A percentile compares a stretch with the other conserved stretches of the same genome.
phyloP scores from a whole-genome alignment of 2,113 vertebrate genomes.

The Epinephelus cyanopodus region DNA sequence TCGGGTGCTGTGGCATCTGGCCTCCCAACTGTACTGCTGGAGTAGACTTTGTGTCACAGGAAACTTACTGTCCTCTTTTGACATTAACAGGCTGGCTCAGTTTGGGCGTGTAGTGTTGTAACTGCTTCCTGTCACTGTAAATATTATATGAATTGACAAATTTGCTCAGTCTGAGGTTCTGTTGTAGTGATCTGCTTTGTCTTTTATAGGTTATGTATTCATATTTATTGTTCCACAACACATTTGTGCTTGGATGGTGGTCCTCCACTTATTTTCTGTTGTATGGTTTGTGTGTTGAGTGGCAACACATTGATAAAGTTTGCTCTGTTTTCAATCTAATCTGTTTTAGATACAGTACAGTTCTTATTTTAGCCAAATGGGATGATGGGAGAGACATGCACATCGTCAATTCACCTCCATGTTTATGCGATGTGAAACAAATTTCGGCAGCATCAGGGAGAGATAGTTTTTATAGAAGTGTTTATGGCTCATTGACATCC shows the following conservation, averaged over 20 bases:
- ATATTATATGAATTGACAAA: neutral
- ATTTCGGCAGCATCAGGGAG: conserved; percentile 65
- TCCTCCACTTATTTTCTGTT: neutral
- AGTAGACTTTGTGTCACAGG: neutral
- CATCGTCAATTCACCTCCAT: conserved; percentile 56
- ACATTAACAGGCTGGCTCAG: neutral
- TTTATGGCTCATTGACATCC: conserved; percentile 83
- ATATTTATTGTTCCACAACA: neutral
- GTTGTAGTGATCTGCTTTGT: neutral
- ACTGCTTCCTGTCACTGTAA: neutral
- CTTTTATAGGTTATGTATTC: neutral
- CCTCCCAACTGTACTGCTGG: neutral
- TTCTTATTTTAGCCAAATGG: conserved; percentile 36
- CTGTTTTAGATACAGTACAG: neutral
- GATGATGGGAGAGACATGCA: conserved; percentile 44
- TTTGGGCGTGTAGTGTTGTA: neutral
- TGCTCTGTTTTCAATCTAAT: neutral
- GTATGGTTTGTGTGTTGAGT: neutral
- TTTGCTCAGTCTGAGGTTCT: neutral
- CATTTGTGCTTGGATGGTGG: neutral
- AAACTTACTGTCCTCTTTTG: neutral
- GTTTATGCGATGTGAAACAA: conserved; percentile 73
- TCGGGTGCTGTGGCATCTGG: neutral
- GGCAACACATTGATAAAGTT: neutral
- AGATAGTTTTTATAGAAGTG: conserved; percentile 75